These are phyloP conservation scores for Rhagium mordax DNA, from an alignment of 2,888 invertebrate species.

Conservation along the genomic window DNA sequence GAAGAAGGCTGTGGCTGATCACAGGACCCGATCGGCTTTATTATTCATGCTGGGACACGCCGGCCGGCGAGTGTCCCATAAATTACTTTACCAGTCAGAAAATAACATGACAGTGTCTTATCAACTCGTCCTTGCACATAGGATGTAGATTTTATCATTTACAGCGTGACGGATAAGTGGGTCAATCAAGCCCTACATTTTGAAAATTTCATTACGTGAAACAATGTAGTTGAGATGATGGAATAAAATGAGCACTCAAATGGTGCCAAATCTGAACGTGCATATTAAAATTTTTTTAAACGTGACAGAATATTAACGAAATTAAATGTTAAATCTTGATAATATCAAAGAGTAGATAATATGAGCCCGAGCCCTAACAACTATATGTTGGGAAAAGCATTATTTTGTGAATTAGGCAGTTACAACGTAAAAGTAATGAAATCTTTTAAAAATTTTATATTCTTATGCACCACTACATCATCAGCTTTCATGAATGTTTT, in stretches of 20 bases:
- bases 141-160: slow-evolving; percentile 19
- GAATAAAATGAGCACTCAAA: background rate
- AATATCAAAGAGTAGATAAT: too few relatives aligned
- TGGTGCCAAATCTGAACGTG: background rate
- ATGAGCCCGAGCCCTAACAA: too few relatives aligned
- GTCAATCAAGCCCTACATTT: slow-evolving; percentile 8
- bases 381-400: too few relatives aligned
- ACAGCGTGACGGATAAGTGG: background rate
- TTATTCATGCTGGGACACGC: slow-evolving; percentile 19
- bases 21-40: slow-evolving; percentile 26
- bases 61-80: slow-evolving; percentile 14
- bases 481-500: too few relatives aligned
- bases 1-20: slow-evolving; percentile 34
- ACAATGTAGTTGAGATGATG: background rate
- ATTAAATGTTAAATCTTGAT: too few relatives aligned
- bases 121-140: slow-evolving; percentile 17
- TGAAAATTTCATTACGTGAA: too few relatives aligned
- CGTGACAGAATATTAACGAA: too few relatives aligned
- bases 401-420: too few relatives aligned
- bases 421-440: too few relatives aligned
- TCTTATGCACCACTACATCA: too few relatives aligned
- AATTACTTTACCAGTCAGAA: slow-evolving; percentile 13
- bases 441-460: too few relatives aligned
- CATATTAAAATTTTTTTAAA: background rate
- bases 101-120: slow-evolving; percentile 10